These are phyloP conservation scores for Drosophila kambysellisi DNA, from an alignment of 2,888 invertebrate genomes.

Conservation along the genomic window DNA sequence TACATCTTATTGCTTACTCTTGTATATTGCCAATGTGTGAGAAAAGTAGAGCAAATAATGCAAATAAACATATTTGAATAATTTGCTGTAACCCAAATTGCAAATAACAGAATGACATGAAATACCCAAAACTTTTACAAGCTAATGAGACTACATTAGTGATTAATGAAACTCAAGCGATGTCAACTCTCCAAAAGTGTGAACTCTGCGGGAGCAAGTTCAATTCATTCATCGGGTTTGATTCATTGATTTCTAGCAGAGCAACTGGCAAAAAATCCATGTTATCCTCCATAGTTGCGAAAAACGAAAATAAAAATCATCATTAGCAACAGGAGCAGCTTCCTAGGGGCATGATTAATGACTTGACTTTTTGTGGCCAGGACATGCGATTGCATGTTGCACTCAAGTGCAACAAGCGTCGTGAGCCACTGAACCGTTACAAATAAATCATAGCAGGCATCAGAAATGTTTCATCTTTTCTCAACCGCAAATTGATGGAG, in stretches of 20 bases:
- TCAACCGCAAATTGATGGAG: constrained; percentile 73
- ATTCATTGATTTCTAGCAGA: constrained; percentile 33
- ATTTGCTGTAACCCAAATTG: constrained; percentile 6
- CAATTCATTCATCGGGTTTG: constrained; percentile 53
- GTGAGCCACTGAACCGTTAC: constrained; percentile 62
- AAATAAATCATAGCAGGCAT: constrained; percentile 64
- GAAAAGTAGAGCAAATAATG: not conserved
- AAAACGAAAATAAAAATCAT: constrained; percentile 44
- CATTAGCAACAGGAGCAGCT: constrained; percentile 61
- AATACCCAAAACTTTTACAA: constrained; percentile 9
- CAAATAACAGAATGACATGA: constrained; percentile 13
- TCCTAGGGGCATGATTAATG: constrained; percentile 70
- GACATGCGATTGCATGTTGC: constrained; percentile 57
- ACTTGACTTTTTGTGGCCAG: constrained; percentile 34
- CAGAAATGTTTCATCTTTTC: constrained; percentile 36
- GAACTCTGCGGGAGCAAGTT: constrained; percentile 47
- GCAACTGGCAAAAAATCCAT: constrained; percentile 23
- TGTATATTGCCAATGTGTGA: not conserved
- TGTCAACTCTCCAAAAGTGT: constrained; percentile 37
- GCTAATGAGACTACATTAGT: constrained; percentile 44
- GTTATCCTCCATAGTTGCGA: constrained; percentile 51
- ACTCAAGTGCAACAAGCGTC: constrained; percentile 66
- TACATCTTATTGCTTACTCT: not conserved
- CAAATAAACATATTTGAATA: not conserved
- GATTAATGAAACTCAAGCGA: constrained; percentile 44